Evolutionary conservation across 2,888 invertebrate species (phyloP), one percentile per base, ranked within the genome.

Genomic region (Lasiommata megera): DNA sequence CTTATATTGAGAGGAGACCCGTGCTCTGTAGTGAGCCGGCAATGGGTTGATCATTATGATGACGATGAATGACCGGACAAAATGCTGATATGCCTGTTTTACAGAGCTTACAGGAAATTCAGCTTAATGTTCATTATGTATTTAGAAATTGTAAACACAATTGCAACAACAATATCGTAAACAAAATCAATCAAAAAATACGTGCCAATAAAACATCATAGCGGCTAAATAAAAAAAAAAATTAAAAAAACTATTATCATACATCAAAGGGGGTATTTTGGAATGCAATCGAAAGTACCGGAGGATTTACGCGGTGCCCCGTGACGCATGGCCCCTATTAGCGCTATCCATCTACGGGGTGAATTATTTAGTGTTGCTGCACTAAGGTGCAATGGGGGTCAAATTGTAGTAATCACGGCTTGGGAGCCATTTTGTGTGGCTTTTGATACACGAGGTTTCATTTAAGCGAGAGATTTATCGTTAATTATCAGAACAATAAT

Each of bases 301-400:
- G 84, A 84, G 84, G 85, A 86, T 88, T 87, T 85, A 85, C 83
- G 79, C 70, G 69, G 67, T 69, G 66, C 73, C 69, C 60, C 50
- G 77, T 83, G 87, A 88, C 70, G 73, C 81, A 88, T 87, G 70
- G 74, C 58, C 61, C 61, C 76, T 84, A 83, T 86, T 84, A 82
- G 68, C 71, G 66, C 76, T 65, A 85, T 86, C 80, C 71, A 79
- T 82, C 82, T 68, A 56, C 62, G 55, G 60, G 65, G 72, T 79
- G 84, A 81, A 87, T 83, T 84, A 87, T 88, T 86, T 82, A 86
- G 76, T 67, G 70, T 66, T 76, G 74, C 79, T 85, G 86, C 88
- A 84, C 67, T 72, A 72, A 71, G 73, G 75, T 78, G 72, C 77
- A 77, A 48, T 61, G 61, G 58, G 61, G 61, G 57, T 57, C 57